phyloP scores from a whole-genome alignment of 2,888 invertebrate genomes.

The Azorinus chamasolen region DNA sequence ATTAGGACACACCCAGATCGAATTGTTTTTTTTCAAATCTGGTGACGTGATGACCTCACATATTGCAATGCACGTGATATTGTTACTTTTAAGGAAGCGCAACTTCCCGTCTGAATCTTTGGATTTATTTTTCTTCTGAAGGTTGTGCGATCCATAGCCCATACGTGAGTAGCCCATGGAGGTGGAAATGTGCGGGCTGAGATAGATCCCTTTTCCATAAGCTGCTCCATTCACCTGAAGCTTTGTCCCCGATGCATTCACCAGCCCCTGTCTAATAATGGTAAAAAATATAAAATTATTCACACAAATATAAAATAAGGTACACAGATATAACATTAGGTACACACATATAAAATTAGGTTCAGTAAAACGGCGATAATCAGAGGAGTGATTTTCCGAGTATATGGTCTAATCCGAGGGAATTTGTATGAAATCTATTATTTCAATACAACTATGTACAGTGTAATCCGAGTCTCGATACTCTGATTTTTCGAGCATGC shows the following conservation, averaged over 20 bases:
- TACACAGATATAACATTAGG: no score
- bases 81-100: constrained; percentile 73
- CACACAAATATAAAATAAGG: no score
- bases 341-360: no score
- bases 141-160: constrained; percentile 67
- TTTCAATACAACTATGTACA: no score
- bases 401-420: no score
- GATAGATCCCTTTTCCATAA: constrained; percentile 83
- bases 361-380: no score
- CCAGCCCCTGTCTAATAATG: constrained; percentile 79
- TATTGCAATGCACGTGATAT: constrained; percentile 80
- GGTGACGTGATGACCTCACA: constrained; percentile 81
- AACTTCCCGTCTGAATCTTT: constrained; percentile 22
- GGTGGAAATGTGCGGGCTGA: constrained; percentile 78
- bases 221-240: constrained; percentile 82
- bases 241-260: constrained; percentile 83
- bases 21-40: constrained; percentile 72
- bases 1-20: constrained; percentile 81
- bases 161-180: constrained; percentile 82
- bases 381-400: no score
- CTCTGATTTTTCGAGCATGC: no score
- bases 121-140: constrained; percentile 22
- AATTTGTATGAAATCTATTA: no score
- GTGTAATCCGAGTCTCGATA: no score
- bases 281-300: background rate